Percentiles rank a stretch among this genome's conserved stretches.
Evolutionary conservation across 1,140 invertebrate species (phyloP).

Genomic region (Hestina assimilis): DNA sequence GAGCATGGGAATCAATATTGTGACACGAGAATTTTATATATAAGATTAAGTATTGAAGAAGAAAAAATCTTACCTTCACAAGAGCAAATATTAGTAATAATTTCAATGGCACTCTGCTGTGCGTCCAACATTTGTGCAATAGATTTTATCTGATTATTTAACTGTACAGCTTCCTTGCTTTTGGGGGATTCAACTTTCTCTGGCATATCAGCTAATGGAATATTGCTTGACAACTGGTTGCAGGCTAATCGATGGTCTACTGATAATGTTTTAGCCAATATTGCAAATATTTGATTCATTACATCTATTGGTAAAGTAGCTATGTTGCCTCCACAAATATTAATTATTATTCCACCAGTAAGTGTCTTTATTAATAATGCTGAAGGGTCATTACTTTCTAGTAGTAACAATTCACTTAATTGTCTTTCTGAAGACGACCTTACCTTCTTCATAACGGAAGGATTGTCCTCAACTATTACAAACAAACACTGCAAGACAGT

Average conservation of each 20-base stretch:
- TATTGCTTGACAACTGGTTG: constrained; percentile 73
- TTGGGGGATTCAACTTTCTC: constrained; percentile 45
- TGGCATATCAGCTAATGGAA: constrained; percentile 57
- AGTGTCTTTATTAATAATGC: constrained; percentile 79
- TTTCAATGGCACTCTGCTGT: constrained; percentile 84
- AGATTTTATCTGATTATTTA: constrained; percentile 72
- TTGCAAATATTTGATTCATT: constrained; percentile 64
- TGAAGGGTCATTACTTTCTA: constrained; percentile 62
- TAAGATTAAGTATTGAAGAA: no score
- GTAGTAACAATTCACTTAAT: constrained; percentile 71
- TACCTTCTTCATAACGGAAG: constrained; percentile 74
- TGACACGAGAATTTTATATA: no score
- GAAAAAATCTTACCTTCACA: constrained; percentile 75
- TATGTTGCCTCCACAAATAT: constrained; percentile 67
- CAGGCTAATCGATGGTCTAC: constrained; percentile 64
- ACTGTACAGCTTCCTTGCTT: constrained; percentile 51
- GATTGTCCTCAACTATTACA: constrained; percentile 84
- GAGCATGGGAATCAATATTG: no score
- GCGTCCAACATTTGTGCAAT: constrained; percentile 79
- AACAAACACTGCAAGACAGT: constrained; percentile 82
- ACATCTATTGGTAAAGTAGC: constrained; percentile 52
- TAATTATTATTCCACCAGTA: constrained; percentile 78
- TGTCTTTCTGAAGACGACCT: constrained; percentile 64
- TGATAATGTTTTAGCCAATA: constrained; percentile 72
- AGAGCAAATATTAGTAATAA: constrained; percentile 85